A percentile compares a stretch with the other conserved stretches of the same genome.
Conservation (phyloP, 2,113 vertebrate genomes). For the Hipposideros armiger region DNA sequence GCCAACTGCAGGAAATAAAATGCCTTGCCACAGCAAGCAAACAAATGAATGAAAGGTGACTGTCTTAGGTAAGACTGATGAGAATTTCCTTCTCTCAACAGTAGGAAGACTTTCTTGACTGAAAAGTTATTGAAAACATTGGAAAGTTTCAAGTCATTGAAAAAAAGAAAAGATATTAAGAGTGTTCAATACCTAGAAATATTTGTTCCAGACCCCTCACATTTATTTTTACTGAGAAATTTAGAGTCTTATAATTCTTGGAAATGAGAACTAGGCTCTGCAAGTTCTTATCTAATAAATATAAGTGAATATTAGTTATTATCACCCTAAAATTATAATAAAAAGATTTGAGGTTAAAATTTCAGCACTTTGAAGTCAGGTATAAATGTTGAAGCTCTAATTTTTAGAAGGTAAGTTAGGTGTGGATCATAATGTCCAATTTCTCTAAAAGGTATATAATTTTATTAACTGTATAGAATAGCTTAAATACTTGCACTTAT, state of each 20-base stretch:
- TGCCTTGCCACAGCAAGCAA: neutral
- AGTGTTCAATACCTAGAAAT: neutral
- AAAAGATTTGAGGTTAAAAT: constrained; percentile 7
- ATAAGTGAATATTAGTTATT: neutral
- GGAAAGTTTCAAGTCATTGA: neutral
- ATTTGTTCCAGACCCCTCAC: neutral
- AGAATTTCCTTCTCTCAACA: neutral
- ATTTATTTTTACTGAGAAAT: neutral
- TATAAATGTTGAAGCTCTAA: neutral
- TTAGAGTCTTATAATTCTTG: neutral
- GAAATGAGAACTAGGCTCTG: neutral
- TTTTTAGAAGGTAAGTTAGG: constrained; percentile 19
- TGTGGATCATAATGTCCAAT: neutral
- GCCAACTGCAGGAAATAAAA: neutral
- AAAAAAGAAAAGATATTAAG: neutral
- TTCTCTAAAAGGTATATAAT: neutral
- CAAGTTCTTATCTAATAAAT: neutral
- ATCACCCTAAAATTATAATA: neutral
- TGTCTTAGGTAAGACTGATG: neutral
- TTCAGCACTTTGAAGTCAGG: neutral
- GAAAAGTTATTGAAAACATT: neutral
- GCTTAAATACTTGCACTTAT: neutral
- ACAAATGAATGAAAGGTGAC: neutral
- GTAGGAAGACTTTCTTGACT: neutral
- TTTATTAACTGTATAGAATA: neutral